A percentile compares a stretch with the other conserved stretches of the same genome.
These are phyloP conservation scores for Falco peregrinus DNA, from an alignment of 2,797 vertebrate species.

Conservation along the genomic window DNA sequence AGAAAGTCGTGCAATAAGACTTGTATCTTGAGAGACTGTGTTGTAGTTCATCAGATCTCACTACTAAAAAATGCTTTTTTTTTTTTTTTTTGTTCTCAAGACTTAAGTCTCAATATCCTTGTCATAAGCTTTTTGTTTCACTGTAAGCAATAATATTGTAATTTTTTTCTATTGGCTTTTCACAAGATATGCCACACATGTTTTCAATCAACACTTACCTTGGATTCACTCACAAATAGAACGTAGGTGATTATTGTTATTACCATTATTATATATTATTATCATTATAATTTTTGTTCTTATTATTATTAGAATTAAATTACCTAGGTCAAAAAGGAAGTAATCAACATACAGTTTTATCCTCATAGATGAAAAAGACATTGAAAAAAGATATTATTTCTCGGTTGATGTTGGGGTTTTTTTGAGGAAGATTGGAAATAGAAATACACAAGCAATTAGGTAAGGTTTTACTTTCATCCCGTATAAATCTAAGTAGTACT, in stretches of 20 bases:
- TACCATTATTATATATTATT: neutral
- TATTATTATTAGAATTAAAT: neutral
- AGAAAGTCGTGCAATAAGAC: neutral
- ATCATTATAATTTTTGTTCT: too few species aligned
- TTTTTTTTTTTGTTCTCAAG: neutral
- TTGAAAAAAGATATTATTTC: neutral
- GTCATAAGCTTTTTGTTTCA: neutral
- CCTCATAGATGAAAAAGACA: neutral
- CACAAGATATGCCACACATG: neutral
- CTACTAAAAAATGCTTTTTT: neutral
- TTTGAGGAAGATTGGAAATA: neutral
- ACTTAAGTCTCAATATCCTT: neutral
- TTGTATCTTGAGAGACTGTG: neutral
- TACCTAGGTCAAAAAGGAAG: neutral
- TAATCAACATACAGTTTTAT: neutral
- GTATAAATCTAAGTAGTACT: constrained; percentile 26
- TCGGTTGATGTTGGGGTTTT: rapidly evolving
- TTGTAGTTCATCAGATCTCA: neutral
- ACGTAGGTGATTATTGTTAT: neutral
- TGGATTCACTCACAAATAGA: neutral
- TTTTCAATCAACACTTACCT: neutral
- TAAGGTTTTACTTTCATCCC: constrained; percentile 19
- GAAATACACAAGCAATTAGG: constrained; percentile 43
- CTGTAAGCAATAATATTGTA: neutral
- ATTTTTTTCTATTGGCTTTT: neutral